Percentiles rank a stretch among this genome's conserved stretches.
These are phyloP conservation scores for Bombycilla garrulus DNA, from an alignment of 2,113 vertebrate species.

Conservation along the genomic window DNA sequence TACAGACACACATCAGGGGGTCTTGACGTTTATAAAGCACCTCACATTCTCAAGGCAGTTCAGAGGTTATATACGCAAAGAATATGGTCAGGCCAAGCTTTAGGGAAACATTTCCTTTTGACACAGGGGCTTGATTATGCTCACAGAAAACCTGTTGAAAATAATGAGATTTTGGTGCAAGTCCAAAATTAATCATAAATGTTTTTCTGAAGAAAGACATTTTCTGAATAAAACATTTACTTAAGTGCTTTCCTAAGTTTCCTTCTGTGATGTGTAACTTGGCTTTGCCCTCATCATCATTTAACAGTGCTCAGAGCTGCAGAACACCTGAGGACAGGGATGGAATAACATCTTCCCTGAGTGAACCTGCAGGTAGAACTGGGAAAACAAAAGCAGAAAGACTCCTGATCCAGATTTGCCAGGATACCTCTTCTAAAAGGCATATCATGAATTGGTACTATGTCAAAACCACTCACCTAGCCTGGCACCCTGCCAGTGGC, in stretches of 20 bases:
- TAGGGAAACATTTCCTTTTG: background rate
- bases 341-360: background rate
- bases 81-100: background rate
- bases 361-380: background rate
- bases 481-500: background rate
- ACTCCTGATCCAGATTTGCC: background rate
- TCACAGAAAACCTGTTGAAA: background rate
- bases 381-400: background rate
- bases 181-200: background rate
- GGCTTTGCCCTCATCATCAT: background rate
- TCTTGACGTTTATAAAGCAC: background rate
- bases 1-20: background rate
- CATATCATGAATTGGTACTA: background rate
- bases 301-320: background rate
- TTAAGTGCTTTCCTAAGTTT: background rate
- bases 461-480: background rate
- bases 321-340: background rate
- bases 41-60: background rate
- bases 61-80: background rate
- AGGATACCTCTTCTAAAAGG: background rate
- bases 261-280: background rate
- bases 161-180: background rate
- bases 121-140: background rate
- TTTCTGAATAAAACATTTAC: slow-evolving; percentile 1
- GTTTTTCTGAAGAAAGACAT: background rate